Evolutionary conservation across 2,113 vertebrate genomes (phyloP).

Genomic region (Urocynchramus pylzowi): DNA sequence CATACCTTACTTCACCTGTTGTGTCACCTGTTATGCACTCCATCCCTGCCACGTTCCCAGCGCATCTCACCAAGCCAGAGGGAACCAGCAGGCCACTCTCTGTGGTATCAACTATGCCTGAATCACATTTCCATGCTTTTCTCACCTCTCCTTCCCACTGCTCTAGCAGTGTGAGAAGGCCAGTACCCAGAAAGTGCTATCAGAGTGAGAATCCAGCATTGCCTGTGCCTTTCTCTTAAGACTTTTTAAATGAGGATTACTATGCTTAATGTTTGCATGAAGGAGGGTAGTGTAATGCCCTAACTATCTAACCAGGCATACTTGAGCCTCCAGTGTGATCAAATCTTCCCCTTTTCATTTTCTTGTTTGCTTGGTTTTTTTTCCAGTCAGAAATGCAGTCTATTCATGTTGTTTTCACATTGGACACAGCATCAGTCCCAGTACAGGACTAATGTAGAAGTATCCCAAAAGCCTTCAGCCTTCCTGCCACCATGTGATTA

Average conservation of each 20-base stretch:
- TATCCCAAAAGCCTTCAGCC: not conserved
- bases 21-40: not conserved
- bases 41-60: accelerated
- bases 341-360: not conserved
- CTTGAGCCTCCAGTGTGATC: not conserved
- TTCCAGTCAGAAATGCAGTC: not conserved
- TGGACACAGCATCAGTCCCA: not conserved
- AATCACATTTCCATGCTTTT: not conserved
- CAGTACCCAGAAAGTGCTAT: not conserved
- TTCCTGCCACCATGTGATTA: not conserved
- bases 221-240: not conserved
- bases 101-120: not conserved
- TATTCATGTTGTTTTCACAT: not conserved
- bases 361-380: not conserved
- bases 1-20: not conserved
- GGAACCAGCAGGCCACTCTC: not conserved
- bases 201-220: not conserved
- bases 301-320: not conserved
- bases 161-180: not conserved
- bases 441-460: not conserved
- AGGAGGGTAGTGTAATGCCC: not conserved
- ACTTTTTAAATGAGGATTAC: not conserved
- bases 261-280: not conserved
- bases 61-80: accelerated
- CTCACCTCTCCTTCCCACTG: not conserved